Base-by-base conservation (phyloP, 2,113 vertebrate species). In the Reinhardtius hippoglossoides region DNA sequence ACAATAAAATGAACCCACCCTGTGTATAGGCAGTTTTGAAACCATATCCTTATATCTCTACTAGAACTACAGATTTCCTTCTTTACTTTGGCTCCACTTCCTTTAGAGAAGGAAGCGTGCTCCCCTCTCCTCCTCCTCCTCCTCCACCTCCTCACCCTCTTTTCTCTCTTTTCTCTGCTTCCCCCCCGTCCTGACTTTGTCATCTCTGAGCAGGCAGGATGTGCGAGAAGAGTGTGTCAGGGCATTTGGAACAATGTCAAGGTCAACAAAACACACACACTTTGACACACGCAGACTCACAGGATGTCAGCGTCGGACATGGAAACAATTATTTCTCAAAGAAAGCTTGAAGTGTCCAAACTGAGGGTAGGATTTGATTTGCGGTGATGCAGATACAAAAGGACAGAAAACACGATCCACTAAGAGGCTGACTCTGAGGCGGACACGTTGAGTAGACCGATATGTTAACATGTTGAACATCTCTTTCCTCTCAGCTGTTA, bases 401-500 rank as follows among this genome's bases (percentile, higher is more conserved):
- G 48, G 15, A 20, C 46, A 44, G 16, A 60, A 37, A 37, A 48
- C 12, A 42, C 12, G 40, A 42, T 42, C 0, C 40, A 42, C 40
- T 31, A 42, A 42, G 2, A 35, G 7, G 5, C 35, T 42, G 8
- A 40, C 15, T 42, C 13, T 27, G 37, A 14, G n/a, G 20, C 0
- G 0, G 60, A 71, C 44, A 16, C 31, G 56, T 71, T 27, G 75
- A 73, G 7, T n/a, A n/a, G 18, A n/a, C 50, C 44, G 44, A 46
- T 67, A 71, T 73, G 76, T 66, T 20, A 10, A 52, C 40, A 82
- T 76, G 81, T 18, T 69, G 78, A 77, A 77, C 50, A 61, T 90
- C 73, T 87, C 75, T 27, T 79, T 72, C 58, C 60, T 54, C 48
- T 93, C 92, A 93, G 92, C 91, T 92, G 91, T 84, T 81, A 81